Evolutionary conservation across 2,888 invertebrate species (phyloP).

Genomic region (Scaptomyza reducta): DNA sequence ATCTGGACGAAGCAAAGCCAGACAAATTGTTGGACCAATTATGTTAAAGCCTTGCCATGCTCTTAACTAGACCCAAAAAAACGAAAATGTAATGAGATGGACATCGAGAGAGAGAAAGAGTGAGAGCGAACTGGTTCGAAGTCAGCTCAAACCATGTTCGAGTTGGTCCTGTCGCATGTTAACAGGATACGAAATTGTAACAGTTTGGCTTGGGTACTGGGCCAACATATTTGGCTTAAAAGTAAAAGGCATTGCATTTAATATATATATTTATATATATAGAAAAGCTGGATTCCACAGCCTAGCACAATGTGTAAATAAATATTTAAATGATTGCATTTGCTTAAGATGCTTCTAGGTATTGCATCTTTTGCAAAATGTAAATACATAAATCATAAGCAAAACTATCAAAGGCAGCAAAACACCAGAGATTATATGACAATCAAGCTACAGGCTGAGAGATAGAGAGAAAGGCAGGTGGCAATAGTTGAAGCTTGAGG

Average conservation of each 20-base stretch:
- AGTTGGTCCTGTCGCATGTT: constrained; percentile 35
- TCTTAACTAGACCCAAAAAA: constrained; percentile 35
- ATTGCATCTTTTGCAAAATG: constrained; percentile 34
- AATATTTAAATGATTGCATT: constrained; percentile 61
- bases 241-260: constrained; percentile 36
- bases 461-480: neutral
- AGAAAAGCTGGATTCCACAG: constrained; percentile 26
- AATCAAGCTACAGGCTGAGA: neutral
- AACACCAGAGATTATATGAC: neutral
- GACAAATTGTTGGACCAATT: constrained; percentile 60
- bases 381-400: constrained; percentile 55
- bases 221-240: constrained; percentile 33
- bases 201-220: neutral
- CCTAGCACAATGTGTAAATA: constrained; percentile 45
- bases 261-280: neutral
- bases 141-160: constrained; percentile 47
- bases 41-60: constrained; percentile 47
- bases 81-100: constrained; percentile 10
- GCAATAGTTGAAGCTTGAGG: constrained; percentile 13
- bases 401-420: neutral
- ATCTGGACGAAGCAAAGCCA: constrained; percentile 41
- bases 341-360: constrained; percentile 15
- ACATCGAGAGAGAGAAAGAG: neutral
- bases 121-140: constrained; percentile 30
- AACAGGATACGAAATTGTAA: constrained; percentile 8